A percentile compares a stretch with the other conserved stretches of the same genome.
phyloP scores from a whole-genome alignment of 2,888 invertebrate species.

The Drosophila anomelani region DNA sequence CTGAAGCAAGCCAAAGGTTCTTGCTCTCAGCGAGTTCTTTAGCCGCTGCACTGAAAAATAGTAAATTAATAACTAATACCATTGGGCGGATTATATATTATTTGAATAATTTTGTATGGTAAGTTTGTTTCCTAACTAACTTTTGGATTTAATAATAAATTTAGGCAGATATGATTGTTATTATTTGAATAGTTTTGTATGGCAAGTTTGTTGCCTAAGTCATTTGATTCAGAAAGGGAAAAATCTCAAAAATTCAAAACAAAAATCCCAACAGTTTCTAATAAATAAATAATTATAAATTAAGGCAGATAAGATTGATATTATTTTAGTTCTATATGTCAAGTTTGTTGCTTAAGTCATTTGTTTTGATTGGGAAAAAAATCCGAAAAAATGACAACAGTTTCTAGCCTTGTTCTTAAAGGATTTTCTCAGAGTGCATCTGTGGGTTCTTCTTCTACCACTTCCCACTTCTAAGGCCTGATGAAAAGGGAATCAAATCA shows the following conservation, averaged over 20 bases:
- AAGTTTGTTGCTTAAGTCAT: too few species aligned
- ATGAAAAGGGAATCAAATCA: slow-evolving; percentile 82
- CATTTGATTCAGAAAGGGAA: too few species aligned
- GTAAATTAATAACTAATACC: background rate
- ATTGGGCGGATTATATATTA: too few species aligned
- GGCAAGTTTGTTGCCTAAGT: background rate
- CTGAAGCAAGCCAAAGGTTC: slow-evolving; percentile 59
- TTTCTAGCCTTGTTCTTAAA: background rate
- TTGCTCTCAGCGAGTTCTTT: slow-evolving; percentile 60
- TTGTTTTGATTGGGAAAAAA: too few species aligned
- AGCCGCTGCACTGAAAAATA: slow-evolving; percentile 30
- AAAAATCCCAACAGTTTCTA: too few species aligned
- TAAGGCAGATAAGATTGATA: too few species aligned
- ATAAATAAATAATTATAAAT: too few species aligned
- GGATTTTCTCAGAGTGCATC: slow-evolving; percentile 4
- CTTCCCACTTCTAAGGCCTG: slow-evolving; percentile 59
- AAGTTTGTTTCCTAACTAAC: background rate
- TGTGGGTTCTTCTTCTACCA: slow-evolving; percentile 34
- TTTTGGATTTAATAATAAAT: background rate
- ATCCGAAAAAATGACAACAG: too few species aligned
- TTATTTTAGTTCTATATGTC: too few species aligned
- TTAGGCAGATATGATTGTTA: background rate
- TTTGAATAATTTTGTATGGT: too few species aligned
- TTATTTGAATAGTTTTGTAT: too few species aligned
- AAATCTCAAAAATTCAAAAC: too few species aligned